Evolutionary conservation across 2,888 invertebrate genomes (phyloP).

Genomic region (Gryllus longicercus): DNA sequence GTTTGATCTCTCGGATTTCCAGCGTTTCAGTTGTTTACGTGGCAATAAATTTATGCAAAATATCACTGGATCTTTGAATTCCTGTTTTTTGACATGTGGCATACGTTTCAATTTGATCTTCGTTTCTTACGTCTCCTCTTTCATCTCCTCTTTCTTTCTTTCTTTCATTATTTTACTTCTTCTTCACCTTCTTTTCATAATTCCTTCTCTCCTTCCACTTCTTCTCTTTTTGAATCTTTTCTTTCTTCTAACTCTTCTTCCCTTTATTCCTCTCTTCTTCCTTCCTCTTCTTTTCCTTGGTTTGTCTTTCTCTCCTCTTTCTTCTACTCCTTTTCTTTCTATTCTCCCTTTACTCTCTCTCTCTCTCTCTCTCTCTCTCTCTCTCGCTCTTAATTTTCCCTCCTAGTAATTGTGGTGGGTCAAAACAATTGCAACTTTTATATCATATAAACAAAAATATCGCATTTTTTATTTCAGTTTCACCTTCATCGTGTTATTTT

Average conservation of each 20-base stretch:
- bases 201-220: not conserved
- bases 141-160: not conserved
- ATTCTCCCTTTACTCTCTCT: not conserved
- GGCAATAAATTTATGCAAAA: no score
- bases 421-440: no score
- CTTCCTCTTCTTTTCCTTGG: not conserved
- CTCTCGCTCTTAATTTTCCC: no score
- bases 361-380: not conserved
- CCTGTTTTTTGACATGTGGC: no score
- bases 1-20: no score
- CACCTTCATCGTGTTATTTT: no score
- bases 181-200: not conserved
- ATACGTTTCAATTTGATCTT: no score
- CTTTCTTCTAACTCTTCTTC: not conserved
- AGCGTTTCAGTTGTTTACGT: no score
- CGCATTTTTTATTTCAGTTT: no score
- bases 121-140: not conserved
- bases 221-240: not conserved
- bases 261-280: not conserved
- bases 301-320: not conserved
- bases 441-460: no score
- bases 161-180: not conserved
- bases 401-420: no score
- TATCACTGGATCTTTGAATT: no score
- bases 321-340: not conserved